phyloP scores from a whole-genome alignment of 2,113 vertebrate genomes.

The Triplophysa rosa region DNA sequence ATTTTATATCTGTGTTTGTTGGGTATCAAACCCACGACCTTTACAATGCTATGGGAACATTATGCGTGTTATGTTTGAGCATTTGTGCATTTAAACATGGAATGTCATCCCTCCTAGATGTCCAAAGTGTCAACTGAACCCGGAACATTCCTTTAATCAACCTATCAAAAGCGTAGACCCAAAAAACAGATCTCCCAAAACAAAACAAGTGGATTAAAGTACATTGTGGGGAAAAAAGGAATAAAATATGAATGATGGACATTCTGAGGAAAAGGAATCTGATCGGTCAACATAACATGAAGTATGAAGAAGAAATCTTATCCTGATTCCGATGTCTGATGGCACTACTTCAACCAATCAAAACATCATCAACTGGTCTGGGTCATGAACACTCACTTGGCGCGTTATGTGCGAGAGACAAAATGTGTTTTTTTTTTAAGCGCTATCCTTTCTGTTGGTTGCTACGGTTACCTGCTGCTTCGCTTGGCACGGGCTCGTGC shows the following conservation, averaged over 20 bases:
- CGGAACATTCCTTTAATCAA: not conserved
- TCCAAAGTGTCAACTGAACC: too few relatives aligned
- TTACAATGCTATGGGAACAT: too few relatives aligned
- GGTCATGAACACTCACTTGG: not conserved
- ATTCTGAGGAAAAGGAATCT: constrained; percentile 26
- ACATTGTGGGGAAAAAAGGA: constrained; percentile 5
- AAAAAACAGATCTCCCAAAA: not conserved
- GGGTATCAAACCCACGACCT: too few relatives aligned
- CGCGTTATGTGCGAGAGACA: constrained; percentile 13
- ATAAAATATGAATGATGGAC: constrained; percentile 43
- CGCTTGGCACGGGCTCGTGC: constrained; percentile 75
- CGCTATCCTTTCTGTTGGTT: constrained; percentile 43
- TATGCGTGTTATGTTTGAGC: too few relatives aligned
- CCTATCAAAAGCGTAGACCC: not conserved
- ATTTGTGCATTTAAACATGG: too few relatives aligned
- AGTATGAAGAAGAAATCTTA: constrained; percentile 29
- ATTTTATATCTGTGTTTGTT: too few relatives aligned
- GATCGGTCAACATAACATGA: constrained; percentile 36
- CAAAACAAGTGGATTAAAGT: not conserved
- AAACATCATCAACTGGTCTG: not conserved
- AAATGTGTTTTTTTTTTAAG: constrained; percentile 38
- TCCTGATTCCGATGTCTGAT: constrained; percentile 7
- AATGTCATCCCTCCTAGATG: too few relatives aligned
- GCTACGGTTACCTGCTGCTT: constrained; percentile 69
- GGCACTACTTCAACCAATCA: constrained; percentile 2